Conservation (phyloP, 2,113 vertebrate species). For the Centropus unirufus region DNA sequence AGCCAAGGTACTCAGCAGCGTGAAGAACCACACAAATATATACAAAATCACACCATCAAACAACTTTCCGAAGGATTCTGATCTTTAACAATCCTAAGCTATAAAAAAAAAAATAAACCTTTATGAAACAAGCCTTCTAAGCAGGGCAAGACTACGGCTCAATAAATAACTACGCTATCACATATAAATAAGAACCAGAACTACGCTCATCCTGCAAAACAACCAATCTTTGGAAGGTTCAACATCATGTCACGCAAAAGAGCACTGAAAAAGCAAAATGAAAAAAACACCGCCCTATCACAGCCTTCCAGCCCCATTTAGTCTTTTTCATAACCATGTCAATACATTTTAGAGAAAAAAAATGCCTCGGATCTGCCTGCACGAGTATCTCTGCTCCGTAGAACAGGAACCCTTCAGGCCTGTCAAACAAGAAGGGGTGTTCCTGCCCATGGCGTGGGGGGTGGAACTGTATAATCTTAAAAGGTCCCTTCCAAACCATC, state of each 20-base stretch:
- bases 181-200: background rate
- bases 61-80: background rate
- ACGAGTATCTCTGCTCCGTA: background rate
- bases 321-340: background rate
- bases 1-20: background rate
- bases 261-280: background rate
- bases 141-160: background rate
- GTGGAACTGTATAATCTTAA: no score
- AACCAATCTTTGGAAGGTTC: background rate
- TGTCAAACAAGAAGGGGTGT: background rate
- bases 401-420: background rate
- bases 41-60: background rate
- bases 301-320: background rate
- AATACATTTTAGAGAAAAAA: background rate
- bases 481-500: no score
- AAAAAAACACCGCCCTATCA: background rate
- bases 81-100: background rate
- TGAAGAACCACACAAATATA: background rate
- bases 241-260: rapidly evolving
- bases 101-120: background rate
- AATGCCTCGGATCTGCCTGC: background rate
- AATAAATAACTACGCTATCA: background rate
- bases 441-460: no score
- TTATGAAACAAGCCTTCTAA: background rate
- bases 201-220: background rate